Evolutionary conservation across 2,113 vertebrate genomes (phyloP).

Genomic region (Quiscalus mexicanus): DNA sequence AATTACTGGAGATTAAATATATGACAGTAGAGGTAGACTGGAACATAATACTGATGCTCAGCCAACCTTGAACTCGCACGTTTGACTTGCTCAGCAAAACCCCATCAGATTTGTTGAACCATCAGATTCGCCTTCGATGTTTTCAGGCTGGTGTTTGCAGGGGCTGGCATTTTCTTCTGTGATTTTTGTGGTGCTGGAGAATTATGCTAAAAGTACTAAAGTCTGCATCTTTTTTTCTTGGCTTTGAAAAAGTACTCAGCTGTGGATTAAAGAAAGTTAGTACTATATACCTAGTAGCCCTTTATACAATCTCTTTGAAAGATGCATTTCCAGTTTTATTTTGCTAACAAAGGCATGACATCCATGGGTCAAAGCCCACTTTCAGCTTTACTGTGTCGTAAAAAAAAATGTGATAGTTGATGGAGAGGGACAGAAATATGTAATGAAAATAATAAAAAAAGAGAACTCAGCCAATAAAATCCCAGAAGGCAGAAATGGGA

Average conservation of each 20-base stretch:
- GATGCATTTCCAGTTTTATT: slow-evolving; percentile 1
- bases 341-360: neutral
- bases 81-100: slow-evolving; percentile 49
- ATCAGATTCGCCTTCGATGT: neutral
- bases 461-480: neutral
- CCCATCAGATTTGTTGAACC: neutral
- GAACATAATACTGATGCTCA: slow-evolving; percentile 51
- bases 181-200: neutral
- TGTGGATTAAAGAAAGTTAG: neutral
- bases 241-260: slow-evolving; percentile 10
- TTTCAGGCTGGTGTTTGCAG: neutral
- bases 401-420: neutral
- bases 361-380: neutral
- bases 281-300: neutral
- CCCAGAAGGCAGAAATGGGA: neutral
- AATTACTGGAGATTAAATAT: slow-evolving; percentile 66
- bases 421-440: neutral
- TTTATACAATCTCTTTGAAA: neutral
- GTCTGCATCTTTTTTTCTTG: neutral
- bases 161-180: neutral
- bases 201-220: slow-evolving; percentile 9
- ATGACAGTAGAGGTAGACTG: slow-evolving; percentile 33
- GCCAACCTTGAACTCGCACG: slow-evolving; percentile 17
- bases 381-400: neutral
- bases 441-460: neutral